phyloP scores from a whole-genome alignment of 2,888 invertebrate genomes.

The Diplolepis rosae region DNA sequence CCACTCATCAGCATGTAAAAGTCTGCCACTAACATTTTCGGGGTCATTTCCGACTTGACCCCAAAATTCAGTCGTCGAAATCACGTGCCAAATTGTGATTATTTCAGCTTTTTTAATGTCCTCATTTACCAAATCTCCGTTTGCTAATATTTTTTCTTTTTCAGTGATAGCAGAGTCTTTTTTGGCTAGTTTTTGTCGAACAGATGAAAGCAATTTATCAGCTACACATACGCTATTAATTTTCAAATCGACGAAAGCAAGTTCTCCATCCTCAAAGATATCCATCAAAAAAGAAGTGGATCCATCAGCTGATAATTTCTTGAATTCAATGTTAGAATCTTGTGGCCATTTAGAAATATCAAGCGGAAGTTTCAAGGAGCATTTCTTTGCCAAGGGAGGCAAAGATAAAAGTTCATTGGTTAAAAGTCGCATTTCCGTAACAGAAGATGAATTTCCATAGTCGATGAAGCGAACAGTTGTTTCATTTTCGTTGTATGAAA shows the following conservation, averaged over 20 bases:
- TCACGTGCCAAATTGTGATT: slow-evolving; percentile 57
- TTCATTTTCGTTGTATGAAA: slow-evolving; percentile 76
- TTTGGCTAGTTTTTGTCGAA: not conserved
- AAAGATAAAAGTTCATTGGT: slow-evolving; percentile 78
- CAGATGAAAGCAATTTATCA: slow-evolving; percentile 76
- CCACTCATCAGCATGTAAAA: not conserved
- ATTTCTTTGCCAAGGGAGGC: slow-evolving; percentile 79
- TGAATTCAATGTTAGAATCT: slow-evolving; percentile 80
- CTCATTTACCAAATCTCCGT: slow-evolving; percentile 49
- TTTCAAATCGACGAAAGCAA: slow-evolving; percentile 79
- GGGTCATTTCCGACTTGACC: slow-evolving; percentile 69
- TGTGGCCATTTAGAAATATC: slow-evolving; percentile 79
- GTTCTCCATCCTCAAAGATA: slow-evolving; percentile 81
- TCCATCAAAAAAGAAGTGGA: slow-evolving; percentile 82
- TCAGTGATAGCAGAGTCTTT: not conserved
- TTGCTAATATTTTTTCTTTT: not conserved
- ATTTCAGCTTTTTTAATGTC: slow-evolving; percentile 57
- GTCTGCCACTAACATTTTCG: slow-evolving; percentile 9
- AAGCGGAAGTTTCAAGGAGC: slow-evolving; percentile 78
- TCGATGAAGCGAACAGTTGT: slow-evolving; percentile 82
- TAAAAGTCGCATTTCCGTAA: slow-evolving; percentile 77
- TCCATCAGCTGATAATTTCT: slow-evolving; percentile 81
- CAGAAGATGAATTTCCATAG: slow-evolving; percentile 80
- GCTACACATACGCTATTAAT: slow-evolving; percentile 79
- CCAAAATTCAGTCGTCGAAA: slow-evolving; percentile 67